Conservation (phyloP, 2,113 vertebrate genomes). For the Burhinus bistriatus region DNA sequence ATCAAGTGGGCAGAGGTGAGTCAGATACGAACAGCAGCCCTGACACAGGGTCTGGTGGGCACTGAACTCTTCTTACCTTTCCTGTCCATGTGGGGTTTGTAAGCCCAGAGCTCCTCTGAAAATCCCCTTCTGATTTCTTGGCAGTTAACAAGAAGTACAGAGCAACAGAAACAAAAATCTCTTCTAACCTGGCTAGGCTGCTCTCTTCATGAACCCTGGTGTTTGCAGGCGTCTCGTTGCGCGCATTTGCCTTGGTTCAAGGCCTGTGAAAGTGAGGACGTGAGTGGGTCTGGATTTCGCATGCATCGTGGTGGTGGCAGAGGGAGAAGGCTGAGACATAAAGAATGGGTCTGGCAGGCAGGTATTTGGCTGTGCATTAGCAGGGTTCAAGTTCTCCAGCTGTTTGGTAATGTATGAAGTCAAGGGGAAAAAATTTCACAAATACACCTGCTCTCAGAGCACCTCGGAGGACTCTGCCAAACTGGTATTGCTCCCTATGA, state of each 20-base stretch:
- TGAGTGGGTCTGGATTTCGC: background rate
- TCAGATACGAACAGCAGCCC: background rate
- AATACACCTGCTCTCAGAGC: background rate
- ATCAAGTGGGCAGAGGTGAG: background rate
- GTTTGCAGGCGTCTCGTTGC: background rate
- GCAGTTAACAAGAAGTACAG: background rate
- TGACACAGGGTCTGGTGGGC: background rate
- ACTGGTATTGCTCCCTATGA: background rate
- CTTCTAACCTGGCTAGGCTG: background rate
- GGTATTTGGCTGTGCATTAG: background rate
- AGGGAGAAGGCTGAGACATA: background rate
- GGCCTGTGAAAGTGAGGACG: background rate
- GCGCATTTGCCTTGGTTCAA: background rate
- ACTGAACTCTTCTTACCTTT: background rate
- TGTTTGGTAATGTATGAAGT: background rate
- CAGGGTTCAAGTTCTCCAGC: background rate
- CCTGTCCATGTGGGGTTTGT: background rate
- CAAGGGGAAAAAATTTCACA: background rate
- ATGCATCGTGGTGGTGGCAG: fast-evolving
- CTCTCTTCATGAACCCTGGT: background rate
- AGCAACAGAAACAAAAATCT: background rate
- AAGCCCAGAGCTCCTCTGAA: background rate
- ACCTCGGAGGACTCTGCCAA: background rate
- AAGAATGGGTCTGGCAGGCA: background rate
- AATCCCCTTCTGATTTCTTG: background rate